Conservation (phyloP, 37 sponge, comb jelly and placozoan genomes). For the Bolinopsis microptera region DNA sequence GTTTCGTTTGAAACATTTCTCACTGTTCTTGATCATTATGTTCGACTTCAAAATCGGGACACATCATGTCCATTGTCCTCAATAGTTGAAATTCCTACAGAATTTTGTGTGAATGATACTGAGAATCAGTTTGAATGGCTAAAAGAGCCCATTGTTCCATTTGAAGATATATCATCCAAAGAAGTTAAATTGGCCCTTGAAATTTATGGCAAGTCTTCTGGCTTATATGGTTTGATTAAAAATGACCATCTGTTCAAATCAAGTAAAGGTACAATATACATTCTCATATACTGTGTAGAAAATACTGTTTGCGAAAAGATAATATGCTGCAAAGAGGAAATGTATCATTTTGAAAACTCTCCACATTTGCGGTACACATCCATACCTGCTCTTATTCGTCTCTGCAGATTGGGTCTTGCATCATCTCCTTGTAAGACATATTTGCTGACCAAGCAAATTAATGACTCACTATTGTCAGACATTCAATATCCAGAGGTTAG, state of each 20-base stretch:
- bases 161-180: conserved; percentile 24
- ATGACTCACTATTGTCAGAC: not conserved
- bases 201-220: conserved; percentile 22
- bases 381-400: conserved; percentile 1
- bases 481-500: conserved; percentile 53
- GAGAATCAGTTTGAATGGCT: not conserved
- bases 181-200: conserved; percentile 43
- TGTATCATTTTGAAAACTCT: not conserved
- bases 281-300: conserved; percentile 19
- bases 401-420: not conserved
- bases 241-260: not conserved
- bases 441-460: not conserved
- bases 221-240: conserved; percentile 8
- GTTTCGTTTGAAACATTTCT: not conserved
- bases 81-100: not conserved
- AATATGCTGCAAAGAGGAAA: not conserved
- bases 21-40: not conserved
- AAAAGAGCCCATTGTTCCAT: not conserved
- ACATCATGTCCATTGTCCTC: not conserved
- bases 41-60: not conserved
- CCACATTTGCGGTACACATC: conserved; percentile 21
- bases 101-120: not conserved
- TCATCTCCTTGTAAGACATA: not conserved
- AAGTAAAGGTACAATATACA: not conserved
- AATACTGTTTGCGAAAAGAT: not conserved